Percentiles rank a stretch among this genome's conserved stretches.
Conservation (phyloP, 2,113 vertebrate genomes). For the Siphamia tubifer region DNA sequence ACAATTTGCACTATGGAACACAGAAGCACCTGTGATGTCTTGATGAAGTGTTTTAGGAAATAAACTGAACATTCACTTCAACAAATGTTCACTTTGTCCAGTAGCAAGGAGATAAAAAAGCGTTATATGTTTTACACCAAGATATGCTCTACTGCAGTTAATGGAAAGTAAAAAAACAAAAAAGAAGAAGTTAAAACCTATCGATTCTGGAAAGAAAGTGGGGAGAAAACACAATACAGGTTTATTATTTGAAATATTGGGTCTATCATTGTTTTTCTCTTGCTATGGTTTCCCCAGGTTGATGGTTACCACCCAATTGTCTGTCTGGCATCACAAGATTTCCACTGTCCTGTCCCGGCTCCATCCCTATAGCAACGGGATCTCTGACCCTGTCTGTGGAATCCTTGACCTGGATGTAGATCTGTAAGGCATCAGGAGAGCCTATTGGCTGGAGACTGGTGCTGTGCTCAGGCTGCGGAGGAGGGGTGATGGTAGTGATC, state of each 20-base stretch:
- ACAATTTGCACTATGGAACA: constrained; percentile 57
- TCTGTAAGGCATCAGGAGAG: constrained; percentile 13
- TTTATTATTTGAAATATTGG: constrained; percentile 17
- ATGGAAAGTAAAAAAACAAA: constrained; percentile 48
- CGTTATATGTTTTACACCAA: constrained; percentile 36
- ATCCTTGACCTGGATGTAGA: constrained; percentile 65
- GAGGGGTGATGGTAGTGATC: constrained; percentile 1
- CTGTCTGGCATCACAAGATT: background rate
- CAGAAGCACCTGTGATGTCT: constrained; percentile 46
- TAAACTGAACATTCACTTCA: constrained; percentile 40
- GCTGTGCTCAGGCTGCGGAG: constrained; percentile 16
- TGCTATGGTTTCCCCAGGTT: background rate
- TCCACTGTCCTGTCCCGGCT: constrained; percentile 1
- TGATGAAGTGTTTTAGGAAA: constrained; percentile 56
- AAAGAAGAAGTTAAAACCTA: constrained; percentile 22
- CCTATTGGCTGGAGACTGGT: constrained; percentile 23
- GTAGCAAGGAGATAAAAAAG: background rate
- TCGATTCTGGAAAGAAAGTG: too few relatives aligned
- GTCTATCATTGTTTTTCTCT: constrained; percentile 11
- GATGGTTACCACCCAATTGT: background rate
- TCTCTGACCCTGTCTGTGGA: constrained; percentile 43
- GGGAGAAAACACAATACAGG: constrained; percentile 5
- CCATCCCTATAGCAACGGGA: constrained; percentile 47
- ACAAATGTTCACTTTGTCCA: constrained; percentile 31
- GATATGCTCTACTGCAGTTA: constrained; percentile 15